Evolutionary conservation across 1,140 invertebrate species (phyloP), one percentile per base, ranked within the genome.

Genomic region (Aphidius ervi): DNA sequence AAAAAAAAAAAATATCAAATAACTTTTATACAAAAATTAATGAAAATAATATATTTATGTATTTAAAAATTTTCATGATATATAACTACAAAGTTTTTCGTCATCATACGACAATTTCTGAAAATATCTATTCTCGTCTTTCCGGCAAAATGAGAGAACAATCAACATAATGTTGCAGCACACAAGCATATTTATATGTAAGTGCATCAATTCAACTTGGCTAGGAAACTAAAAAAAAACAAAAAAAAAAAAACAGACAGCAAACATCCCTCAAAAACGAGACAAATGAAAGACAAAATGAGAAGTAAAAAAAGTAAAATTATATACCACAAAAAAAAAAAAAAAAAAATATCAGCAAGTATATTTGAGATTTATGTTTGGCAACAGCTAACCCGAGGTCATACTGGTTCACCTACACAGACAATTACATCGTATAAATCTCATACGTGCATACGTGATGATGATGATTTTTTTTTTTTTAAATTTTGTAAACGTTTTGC

Each of bases 341-440:
- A 9, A 4, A 5, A 46, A 46, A 46, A 9, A 46, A 2, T 4
- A 16, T 9, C 46, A 9, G 9, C 37, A 54, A 41, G 52, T 54
- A 54, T 37, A 39, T 10, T 9, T 48, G 46, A 57, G 58, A 59
- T 59, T 59, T 52, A 59, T 59, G 58, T 52, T 59, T 45, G 49
- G 49, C 58, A 49, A 43, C 58, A 42, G 58, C 49, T 50, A 39
- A 41, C 50, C n/a, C 49, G 40, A n/a, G 45, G 43, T 46, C 39
- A 31, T 31, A 54, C 52, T 40, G 52, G 52, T 54, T 42, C 39
- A 41, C 52, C 16, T 54, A 40, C 52, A 31, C 52, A 54, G 52
- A 40, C 39, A 9, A 41, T 54, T n/a, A 54, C 52, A 41, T 43
- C 52, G 16, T 40, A 41, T 56, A 41, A 20, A 10, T 8, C 16